phyloP scores from a whole-genome alignment of 2,888 invertebrate genomes.

The Amaurobius ferox region DNA sequence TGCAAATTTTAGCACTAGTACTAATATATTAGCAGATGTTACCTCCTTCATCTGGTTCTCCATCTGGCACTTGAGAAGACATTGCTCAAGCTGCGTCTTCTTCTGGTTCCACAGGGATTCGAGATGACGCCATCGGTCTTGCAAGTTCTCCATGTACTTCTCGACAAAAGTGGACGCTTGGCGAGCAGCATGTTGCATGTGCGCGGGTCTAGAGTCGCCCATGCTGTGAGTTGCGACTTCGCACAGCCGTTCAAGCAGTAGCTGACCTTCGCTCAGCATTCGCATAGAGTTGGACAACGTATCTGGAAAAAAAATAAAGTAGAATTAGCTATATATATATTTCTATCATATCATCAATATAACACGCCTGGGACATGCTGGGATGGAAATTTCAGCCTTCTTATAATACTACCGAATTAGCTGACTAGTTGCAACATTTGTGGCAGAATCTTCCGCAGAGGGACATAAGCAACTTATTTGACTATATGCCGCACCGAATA shows the following conservation, averaged over 20 bases:
- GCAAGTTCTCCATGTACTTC: conserved; percentile 85
- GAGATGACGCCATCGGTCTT: conserved; percentile 85
- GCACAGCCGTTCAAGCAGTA: conserved; percentile 84
- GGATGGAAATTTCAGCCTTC: too few relatives aligned
- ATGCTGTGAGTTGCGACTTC: conserved; percentile 83
- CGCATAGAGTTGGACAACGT: conserved; percentile 82
- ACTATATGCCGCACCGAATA: too few relatives aligned
- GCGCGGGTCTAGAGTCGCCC: conserved; percentile 72
- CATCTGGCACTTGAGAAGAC: conserved; percentile 85
- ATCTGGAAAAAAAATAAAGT: conserved; percentile 13
- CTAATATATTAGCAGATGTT: too few relatives aligned
- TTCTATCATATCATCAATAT: too few relatives aligned
- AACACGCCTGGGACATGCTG: too few relatives aligned
- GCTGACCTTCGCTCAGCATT: conserved; percentile 88
- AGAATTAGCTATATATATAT: too few relatives aligned
- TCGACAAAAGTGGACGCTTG: conserved; percentile 83
- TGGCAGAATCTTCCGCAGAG: too few relatives aligned
- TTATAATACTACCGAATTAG: too few relatives aligned
- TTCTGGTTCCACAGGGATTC: conserved; percentile 83
- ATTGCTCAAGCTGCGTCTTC: conserved; percentile 87
- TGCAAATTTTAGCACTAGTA: too few relatives aligned
- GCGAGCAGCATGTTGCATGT: conserved; percentile 67
- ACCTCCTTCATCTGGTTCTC: conserved; percentile 83
- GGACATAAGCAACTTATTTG: too few relatives aligned
- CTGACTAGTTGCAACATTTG: too few relatives aligned